Conservation (phyloP, 2,888 invertebrate genomes). For the Aphidius colemani region DNA sequence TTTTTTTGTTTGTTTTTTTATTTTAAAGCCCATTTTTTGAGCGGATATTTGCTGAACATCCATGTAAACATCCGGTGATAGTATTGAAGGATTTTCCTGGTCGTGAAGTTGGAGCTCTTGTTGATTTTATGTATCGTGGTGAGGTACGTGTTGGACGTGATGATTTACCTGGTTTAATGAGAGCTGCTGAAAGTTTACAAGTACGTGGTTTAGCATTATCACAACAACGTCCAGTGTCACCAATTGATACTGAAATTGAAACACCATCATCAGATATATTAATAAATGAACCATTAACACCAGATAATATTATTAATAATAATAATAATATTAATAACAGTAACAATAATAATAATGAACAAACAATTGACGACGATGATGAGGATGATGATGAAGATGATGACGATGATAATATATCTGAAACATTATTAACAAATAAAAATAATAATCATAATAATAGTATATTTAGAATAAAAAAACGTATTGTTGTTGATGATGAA, state of each 20-base stretch:
- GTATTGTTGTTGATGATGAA: conserved; percentile 44
- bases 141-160: conserved; percentile 88
- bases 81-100: conserved; percentile 88
- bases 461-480: no score
- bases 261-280: conserved; percentile 45
- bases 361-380: conserved; percentile 47
- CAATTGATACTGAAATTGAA: conserved; percentile 58
- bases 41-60: conserved; percentile 86
- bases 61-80: conserved; percentile 92
- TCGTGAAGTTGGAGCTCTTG: conserved; percentile 87
- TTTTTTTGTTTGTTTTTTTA: not conserved
- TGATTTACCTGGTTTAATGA: conserved; percentile 80
- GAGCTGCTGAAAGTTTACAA: conserved; percentile 86
- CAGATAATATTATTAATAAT: conserved; percentile 46
- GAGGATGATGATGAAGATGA: conserved; percentile 9
- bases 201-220: conserved; percentile 75
- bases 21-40: conserved; percentile 84
- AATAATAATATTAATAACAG: conserved; percentile 33
- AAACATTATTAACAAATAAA: not conserved
- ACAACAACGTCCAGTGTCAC: conserved; percentile 61
- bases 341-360: conserved; percentile 49
- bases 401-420: conserved; percentile 4
- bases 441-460: no score
- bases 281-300: conserved; percentile 64
- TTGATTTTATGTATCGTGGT: conserved; percentile 93